These are phyloP conservation scores for Riparia riparia DNA, from an alignment of 2,113 vertebrate species.

Conservation along the genomic window DNA sequence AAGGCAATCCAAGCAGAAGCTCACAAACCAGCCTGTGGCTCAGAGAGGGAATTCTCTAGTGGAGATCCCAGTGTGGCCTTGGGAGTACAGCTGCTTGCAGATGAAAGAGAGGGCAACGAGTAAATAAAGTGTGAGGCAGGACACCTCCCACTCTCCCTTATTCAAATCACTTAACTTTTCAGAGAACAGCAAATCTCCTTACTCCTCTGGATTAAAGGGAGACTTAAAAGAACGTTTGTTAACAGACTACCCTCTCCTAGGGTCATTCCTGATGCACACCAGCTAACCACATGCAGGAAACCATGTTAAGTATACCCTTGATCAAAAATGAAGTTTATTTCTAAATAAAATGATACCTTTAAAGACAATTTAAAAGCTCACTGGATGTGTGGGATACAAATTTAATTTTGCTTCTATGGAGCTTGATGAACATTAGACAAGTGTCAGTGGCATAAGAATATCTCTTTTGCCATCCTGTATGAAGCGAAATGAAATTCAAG, in stretches of 20 bases:
- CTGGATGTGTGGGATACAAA: background rate
- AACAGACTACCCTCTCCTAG: background rate
- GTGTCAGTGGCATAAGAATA: background rate
- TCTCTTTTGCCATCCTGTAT: background rate
- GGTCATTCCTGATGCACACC: background rate
- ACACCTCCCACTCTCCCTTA: background rate
- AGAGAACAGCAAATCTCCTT: slow-evolving; percentile 20
- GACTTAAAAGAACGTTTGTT: background rate
- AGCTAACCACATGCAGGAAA: background rate
- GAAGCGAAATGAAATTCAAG: background rate
- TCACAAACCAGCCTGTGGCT: background rate
- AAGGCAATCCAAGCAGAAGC: background rate
- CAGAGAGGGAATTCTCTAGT: background rate
- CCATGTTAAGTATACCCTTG: background rate
- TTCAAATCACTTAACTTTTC: slow-evolving; percentile 42
- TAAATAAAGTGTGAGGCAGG: background rate
- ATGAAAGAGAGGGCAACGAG: rapidly evolving
- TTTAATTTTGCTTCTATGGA: background rate
- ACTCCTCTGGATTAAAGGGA: slow-evolving; percentile 3
- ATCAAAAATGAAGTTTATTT: background rate
- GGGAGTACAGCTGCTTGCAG: rapidly evolving
- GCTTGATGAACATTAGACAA: background rate
- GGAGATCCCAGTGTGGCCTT: background rate
- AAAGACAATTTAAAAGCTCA: background rate
- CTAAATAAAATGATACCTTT: background rate